These are phyloP conservation scores for Phoeniculus purpureus DNA, from an alignment of 2,797 vertebrate genomes.

Conservation along the genomic window DNA sequence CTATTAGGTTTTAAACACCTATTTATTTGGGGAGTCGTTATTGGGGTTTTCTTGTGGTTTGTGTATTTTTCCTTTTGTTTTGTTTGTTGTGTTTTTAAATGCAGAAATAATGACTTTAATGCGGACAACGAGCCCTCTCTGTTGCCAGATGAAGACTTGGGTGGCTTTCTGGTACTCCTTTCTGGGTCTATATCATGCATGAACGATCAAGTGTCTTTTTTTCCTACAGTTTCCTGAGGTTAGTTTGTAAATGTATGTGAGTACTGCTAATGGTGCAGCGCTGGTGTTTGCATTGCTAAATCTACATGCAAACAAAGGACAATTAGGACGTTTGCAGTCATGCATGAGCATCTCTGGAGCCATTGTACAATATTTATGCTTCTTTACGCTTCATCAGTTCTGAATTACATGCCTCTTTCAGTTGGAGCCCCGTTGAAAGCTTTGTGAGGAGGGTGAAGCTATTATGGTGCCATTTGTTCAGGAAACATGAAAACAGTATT, in stretches of 20 bases:
- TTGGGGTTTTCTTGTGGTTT: neutral
- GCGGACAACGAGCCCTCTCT: neutral
- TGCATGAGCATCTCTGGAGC: neutral
- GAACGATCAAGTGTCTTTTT: neutral
- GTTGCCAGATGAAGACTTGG: neutral
- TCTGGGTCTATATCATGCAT: neutral
- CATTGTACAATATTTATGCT: constrained; percentile 41
- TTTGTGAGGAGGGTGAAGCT: neutral
- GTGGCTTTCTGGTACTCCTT: neutral
- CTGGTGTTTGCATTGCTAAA: constrained; percentile 2
- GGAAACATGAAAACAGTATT: neutral
- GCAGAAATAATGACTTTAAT: neutral
- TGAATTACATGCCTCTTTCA: neutral
- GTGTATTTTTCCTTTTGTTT: too few species aligned
- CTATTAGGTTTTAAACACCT: neutral
- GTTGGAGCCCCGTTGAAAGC: neutral
- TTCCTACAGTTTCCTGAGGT: neutral
- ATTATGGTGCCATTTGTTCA: neutral
- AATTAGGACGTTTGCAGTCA: constrained; percentile 21
- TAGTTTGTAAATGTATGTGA: neutral
- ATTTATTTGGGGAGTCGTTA: neutral
- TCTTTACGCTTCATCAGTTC: constrained; percentile 31
- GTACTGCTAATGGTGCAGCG: neutral
- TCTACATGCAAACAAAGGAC: neutral
- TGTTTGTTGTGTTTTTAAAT: neutral